These are phyloP conservation scores for Tetraodon nigroviridis DNA, from an alignment of 2,113 vertebrate genomes.

Conservation along the genomic window DNA sequence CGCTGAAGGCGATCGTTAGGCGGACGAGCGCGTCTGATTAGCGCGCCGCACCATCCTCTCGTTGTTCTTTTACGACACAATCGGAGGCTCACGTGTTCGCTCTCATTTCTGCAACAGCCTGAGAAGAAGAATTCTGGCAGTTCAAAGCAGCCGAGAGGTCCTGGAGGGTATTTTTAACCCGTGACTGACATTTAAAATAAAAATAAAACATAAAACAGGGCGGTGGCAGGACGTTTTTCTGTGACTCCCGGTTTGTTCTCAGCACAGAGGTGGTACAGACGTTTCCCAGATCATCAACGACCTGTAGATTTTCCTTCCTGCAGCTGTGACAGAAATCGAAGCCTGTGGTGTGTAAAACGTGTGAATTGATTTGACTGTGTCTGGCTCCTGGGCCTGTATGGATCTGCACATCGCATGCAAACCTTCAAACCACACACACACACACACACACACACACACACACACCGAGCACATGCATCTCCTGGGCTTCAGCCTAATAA, in stretches of 20 bases:
- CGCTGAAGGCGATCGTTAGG: conserved; percentile 39
- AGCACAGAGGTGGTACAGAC: no score
- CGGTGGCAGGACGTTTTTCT: neutral
- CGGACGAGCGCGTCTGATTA: conserved; percentile 72
- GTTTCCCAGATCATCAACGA: no score
- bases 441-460: conserved; percentile 26
- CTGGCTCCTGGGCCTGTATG: no score
- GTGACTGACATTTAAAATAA: conserved; percentile 9
- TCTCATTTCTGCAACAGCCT: no score
- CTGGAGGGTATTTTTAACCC: conserved; percentile 9
- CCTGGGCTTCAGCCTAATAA: conserved; percentile 54
- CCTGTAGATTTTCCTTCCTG: neutral
- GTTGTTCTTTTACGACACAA: conserved; percentile 2
- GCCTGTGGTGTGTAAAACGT: neutral
- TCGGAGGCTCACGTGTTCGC: neutral
- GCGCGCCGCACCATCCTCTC: conserved; percentile 13
- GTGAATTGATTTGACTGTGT: no score
- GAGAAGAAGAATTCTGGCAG: neutral
- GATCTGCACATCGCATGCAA: neutral
- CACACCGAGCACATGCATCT: conserved; percentile 40
- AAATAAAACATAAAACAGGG: neutral
- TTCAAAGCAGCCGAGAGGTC: neutral
- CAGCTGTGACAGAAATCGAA: neutral
- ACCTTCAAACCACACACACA: conserved; percentile 17
- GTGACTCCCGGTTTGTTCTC: no score